Percentiles rank a stretch among this genome's conserved stretches.
phyloP scores from a whole-genome alignment of 2,113 vertebrate species.

The Brachyhypopomus gauderio region DNA sequence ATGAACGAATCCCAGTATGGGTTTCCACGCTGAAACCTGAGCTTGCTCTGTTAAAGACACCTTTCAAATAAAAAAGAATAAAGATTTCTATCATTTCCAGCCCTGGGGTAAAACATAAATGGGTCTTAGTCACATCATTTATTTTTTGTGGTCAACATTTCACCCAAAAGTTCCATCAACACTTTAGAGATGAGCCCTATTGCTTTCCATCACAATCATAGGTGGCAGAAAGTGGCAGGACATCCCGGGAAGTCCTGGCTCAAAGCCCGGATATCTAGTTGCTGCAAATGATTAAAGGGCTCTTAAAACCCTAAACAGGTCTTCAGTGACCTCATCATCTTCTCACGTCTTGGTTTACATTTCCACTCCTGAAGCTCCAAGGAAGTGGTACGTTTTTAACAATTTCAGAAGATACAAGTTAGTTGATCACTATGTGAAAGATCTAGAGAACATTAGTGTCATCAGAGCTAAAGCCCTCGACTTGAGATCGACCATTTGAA shows the following conservation, averaged over 20 bases:
- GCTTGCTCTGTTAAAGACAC: neutral
- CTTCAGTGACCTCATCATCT: neutral
- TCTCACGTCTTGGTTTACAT: neutral
- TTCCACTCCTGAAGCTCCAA: neutral
- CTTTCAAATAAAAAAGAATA: neutral
- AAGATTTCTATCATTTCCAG: neutral
- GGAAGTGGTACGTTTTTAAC: neutral
- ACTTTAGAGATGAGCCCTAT: neutral
- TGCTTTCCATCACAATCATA: neutral
- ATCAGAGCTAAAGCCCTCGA: no score
- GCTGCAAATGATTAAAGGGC: neutral
- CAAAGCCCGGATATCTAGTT: neutral
- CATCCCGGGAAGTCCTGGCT: neutral
- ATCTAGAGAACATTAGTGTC: no score
- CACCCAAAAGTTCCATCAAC: neutral
- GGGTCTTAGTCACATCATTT: neutral
- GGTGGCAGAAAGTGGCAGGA: neutral
- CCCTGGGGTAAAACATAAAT: neutral
- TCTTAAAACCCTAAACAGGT: neutral
- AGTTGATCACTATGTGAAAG: neutral
- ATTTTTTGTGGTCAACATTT: slow-evolving; percentile 5
- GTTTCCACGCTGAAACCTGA: slow-evolving; percentile 7
- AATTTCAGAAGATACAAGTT: neutral
- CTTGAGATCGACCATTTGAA: no score
- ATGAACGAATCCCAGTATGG: neutral